Evolutionary conservation across 37 sponge, comb jelly and placozoan species (phyloP), one percentile per base, ranked within the genome.

Genomic region (Eunapius fragilis): DNA sequence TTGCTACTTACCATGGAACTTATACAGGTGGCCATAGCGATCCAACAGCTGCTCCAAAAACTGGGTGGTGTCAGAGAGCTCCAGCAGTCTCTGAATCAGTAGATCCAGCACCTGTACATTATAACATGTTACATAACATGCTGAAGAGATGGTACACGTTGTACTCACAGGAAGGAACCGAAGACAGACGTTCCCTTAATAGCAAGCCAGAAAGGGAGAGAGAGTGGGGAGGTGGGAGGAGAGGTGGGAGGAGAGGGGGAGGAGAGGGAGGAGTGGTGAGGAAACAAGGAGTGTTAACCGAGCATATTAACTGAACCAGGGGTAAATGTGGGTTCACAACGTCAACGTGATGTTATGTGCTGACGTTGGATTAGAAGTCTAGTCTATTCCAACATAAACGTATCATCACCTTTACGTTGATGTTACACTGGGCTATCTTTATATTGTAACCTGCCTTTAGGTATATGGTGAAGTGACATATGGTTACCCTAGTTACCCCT

Each of bases 141-240:
- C 74, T 73, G 14, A 5, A 76, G 74, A 14, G 13, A 9, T 73
- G 74, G 58, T 17, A 17, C 14, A 58, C 6, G 58, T 1, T 58
- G 58, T 58, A 77, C 82, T 81, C 34, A 88, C 88, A 10, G 88
- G 88, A 3, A 88, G 84, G 71, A 88, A 77, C 17, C 88, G 32
- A 17, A 95, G 75, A 73, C 95, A 95, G n/a, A 89, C 71, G 80
- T 95, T 93, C 25, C 96, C 96, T 95, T n/a, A n/a, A n/a, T n/a
- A n/a, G 75, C 27, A 85, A 74, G 34, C 30, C 78, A 76, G 71
- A 24, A 87, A 2, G 37, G 28, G 71, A 22, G 47, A 45, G 47
- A 45, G 47, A 9, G 47, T 4, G n/a, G n/a, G 47, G 47, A 11
- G 47, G 47, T 4, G 47, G 47, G 3, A 48, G 35, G 74, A 5